Evolutionary conservation across 2,797 vertebrate genomes (phyloP).

Genomic region (Cryptoblepharus egeriae): DNA sequence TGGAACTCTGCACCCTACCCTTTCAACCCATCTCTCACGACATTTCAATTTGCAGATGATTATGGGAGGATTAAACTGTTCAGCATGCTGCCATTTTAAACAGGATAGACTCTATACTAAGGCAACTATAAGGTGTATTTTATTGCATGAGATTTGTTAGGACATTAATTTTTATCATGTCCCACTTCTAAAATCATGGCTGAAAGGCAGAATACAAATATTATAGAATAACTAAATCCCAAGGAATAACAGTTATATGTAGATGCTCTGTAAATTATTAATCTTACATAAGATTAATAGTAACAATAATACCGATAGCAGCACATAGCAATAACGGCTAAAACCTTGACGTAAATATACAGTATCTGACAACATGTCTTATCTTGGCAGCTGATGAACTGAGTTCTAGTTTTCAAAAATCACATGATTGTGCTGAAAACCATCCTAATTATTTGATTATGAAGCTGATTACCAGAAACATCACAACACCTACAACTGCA

Average conservation of each 20-base stretch:
- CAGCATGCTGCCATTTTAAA: not conserved
- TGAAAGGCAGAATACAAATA: not conserved
- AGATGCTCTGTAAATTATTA: too few relatives aligned
- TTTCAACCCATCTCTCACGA: not conserved
- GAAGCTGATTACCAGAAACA: not conserved
- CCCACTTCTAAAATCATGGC: not conserved
- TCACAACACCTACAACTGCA: not conserved
- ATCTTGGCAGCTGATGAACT: not conserved
- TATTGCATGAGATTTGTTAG: too few relatives aligned
- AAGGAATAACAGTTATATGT: not conserved
- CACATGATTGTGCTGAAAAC: not conserved
- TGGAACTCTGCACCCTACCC: not conserved
- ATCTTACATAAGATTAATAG: too few relatives aligned
- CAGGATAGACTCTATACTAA: not conserved
- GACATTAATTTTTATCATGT: not conserved
- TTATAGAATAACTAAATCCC: not conserved
- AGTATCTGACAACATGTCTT: not conserved
- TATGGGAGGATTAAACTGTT: not conserved
- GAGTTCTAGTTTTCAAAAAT: not conserved
- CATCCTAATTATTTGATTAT: not conserved
- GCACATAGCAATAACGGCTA: not conserved
- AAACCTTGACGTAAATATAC: not conserved
- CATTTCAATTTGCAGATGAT: not conserved
- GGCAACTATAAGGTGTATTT: too few relatives aligned
- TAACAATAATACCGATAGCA: too few relatives aligned